Evolutionary conservation across 1,140 invertebrate genomes (phyloP).

Genomic region (Antheraea mylitta): DNA sequence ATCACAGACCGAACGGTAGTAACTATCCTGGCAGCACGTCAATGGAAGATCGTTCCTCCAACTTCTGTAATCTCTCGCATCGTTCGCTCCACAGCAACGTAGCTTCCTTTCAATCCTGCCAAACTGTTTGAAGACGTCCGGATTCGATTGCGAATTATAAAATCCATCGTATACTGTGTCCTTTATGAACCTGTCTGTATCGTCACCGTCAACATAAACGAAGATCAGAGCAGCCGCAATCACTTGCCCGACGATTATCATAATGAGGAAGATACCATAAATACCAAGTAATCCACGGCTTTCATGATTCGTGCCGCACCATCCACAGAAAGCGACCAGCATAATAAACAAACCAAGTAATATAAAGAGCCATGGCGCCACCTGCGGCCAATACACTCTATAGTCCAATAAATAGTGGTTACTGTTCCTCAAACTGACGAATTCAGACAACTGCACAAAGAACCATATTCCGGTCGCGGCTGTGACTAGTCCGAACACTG

Average conservation of each 20-base stretch:
- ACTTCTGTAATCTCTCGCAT: constrained; percentile 67
- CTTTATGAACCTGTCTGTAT: constrained; percentile 67
- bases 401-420: constrained; percentile 73
- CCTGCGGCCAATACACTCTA: constrained; percentile 70
- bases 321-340: constrained; percentile 65
- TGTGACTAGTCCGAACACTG: constrained; percentile 61
- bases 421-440: constrained; percentile 60
- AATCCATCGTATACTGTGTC: constrained; percentile 72
- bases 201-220: constrained; percentile 67
- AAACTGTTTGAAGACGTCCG: constrained; percentile 60
- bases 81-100: constrained; percentile 68
- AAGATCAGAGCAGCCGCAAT: constrained; percentile 64
- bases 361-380: constrained; percentile 73
- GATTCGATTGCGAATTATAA: constrained; percentile 68
- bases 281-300: constrained; percentile 63
- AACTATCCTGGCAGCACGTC: constrained; percentile 64
- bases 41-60: constrained; percentile 68
- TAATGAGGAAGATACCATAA: constrained; percentile 55
- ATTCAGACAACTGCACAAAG: constrained; percentile 67
- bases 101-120: constrained; percentile 66
- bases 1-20: constrained; percentile 63
- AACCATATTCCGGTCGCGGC: constrained; percentile 70
- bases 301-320: constrained; percentile 61
- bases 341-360: constrained; percentile 61
- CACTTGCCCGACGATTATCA: constrained; percentile 58